phyloP scores from a whole-genome alignment of 2,888 invertebrate species.

The Nymphalis c-album region DNA sequence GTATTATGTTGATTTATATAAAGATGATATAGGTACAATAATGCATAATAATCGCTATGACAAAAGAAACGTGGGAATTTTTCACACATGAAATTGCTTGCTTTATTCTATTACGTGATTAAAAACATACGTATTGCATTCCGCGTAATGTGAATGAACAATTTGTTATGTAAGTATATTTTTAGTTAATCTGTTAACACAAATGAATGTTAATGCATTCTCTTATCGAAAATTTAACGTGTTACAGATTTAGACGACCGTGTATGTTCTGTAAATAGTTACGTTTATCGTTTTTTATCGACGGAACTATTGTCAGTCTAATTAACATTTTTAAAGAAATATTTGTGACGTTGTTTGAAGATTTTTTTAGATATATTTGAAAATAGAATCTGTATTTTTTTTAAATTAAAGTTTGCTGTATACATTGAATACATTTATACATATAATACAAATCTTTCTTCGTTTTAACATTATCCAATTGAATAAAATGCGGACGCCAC shows the following conservation, averaged over 20 bases:
- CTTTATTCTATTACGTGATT: constrained; percentile 27
- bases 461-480: neutral
- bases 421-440: too few relatives aligned
- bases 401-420: too few relatives aligned
- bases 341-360: neutral
- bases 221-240: constrained; percentile 29
- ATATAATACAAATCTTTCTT: too few relatives aligned
- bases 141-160: constrained; percentile 30
- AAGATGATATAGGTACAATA: constrained; percentile 5
- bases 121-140: constrained; percentile 23
- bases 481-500: constrained; percentile 1
- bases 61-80: constrained; percentile 52
- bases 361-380: neutral
- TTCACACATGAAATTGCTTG: constrained; percentile 39
- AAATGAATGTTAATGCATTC: constrained; percentile 35
- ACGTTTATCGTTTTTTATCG: constrained; percentile 21
- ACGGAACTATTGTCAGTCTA: constrained; percentile 8
- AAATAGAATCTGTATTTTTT: too few relatives aligned
- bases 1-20: too few relatives aligned
- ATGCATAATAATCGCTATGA: constrained; percentile 20
- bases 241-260: constrained; percentile 16
- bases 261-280: constrained; percentile 19
- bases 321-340: constrained; percentile 30
- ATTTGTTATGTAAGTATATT: constrained; percentile 25
- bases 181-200: constrained; percentile 31